Conservation (phyloP, 2,888 invertebrate genomes). For the Spatulosminthurus flaviceps region DNA sequence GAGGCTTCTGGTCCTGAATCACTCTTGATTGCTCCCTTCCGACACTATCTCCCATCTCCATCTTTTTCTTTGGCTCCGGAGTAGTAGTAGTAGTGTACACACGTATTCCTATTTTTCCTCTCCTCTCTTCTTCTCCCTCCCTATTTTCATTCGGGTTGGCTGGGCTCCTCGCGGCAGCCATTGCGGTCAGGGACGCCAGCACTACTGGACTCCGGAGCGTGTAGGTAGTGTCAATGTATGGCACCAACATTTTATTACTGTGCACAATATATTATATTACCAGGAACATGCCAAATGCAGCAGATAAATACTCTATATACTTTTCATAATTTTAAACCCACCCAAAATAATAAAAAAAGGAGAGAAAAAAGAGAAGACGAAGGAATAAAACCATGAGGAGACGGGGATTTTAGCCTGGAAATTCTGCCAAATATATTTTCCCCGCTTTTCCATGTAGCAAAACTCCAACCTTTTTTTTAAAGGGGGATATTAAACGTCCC, state of each 20-base stretch:
- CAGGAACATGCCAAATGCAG: neutral
- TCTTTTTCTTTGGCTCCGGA: conserved; percentile 8
- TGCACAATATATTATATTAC: neutral
- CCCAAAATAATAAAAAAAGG: too few species aligned
- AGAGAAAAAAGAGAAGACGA: too few species aligned
- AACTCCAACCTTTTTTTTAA: too few species aligned
- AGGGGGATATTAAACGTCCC: too few species aligned
- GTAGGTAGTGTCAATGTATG: conserved; percentile 39
- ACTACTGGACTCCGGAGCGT: conserved; percentile 3
- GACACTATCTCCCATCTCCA: neutral
- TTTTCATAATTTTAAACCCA: too few species aligned
- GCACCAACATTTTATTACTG: conserved; percentile 29
- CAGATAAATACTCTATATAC: neutral
- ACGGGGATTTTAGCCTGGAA: too few species aligned
- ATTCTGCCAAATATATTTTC: too few species aligned
- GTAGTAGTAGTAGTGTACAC: too few species aligned
- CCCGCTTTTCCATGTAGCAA: too few species aligned
- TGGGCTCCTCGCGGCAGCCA: neutral
- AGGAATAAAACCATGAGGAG: too few species aligned
- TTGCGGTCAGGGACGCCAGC: neutral
- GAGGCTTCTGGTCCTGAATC: conserved; percentile 9
- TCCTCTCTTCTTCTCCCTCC: neutral
- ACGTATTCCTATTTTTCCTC: neutral
- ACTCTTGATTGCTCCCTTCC: neutral
- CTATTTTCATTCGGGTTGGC: neutral